Base-by-base conservation (phyloP, 2,113 vertebrate genomes). In the Seriola aureovittata region DNA sequence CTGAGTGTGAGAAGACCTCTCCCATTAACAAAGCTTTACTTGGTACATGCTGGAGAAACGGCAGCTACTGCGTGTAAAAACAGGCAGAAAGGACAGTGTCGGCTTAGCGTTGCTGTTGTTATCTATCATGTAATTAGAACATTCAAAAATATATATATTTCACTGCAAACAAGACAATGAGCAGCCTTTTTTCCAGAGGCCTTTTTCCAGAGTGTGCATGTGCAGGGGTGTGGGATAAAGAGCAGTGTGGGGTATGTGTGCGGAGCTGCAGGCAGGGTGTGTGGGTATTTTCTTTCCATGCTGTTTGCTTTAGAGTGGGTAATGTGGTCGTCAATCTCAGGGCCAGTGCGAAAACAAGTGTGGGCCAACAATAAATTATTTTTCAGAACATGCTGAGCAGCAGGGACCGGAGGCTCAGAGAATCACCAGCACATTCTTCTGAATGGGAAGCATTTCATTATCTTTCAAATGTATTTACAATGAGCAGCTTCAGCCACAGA, bases 281-380 rank as follows among this genome's bases (percentile, higher is more conserved):
- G 71, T 60, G 58, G 29, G 46, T 71, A 42, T 42, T 60, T 80
- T 63, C 19, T 60, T 42, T 59, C 48, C 32, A n/a, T 64, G 17
- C 69, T 52, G 59, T 78, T 86, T 71, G 64, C 64, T 79, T 84
- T 70, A 75, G 65, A 78, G 78, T 67, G 57, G 75, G 66, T 79
- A 69, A 79, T 85, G 46, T 63, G 55, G 42, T 76, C 54, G 64
- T 82, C 75, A 66, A 72, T 87, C 68, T 82, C 68, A 68, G 62
- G 66, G 68, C 67, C 68, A 57, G 52, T 32, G 34, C 17, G 59
- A 52, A 75, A 72, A 59, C 50, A 78, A 57, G 42, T 70, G 70
- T 64, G 40, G 59, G 75, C 63, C 11, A 8, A 58, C 55, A 60
- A 70, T 77, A 44, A 72, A 81, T 81, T 52, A 85, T 55, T 77